phyloP scores from a whole-genome alignment of 1,140 invertebrate genomes.

The Drosophila santomea region DNA sequence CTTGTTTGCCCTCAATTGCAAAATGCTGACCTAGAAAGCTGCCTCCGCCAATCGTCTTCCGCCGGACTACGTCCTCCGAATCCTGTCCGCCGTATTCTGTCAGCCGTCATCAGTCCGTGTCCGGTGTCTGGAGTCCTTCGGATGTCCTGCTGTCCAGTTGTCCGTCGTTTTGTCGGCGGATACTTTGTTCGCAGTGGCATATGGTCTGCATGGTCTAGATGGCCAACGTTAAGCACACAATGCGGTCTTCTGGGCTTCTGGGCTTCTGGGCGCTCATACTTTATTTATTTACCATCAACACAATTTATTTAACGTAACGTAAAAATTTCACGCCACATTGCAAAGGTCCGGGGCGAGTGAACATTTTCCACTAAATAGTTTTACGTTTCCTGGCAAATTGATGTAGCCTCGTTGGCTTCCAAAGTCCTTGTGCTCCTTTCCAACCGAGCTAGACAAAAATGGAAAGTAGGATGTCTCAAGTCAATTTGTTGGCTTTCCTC shows the following conservation, averaged over 20 bases:
- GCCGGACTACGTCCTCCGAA: constrained; percentile 13
- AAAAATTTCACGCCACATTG: constrained; percentile 52
- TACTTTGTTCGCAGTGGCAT: constrained; percentile 12
- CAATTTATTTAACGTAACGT: constrained; percentile 56
- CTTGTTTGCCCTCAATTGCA: constrained; percentile 45
- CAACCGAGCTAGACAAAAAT: not conserved
- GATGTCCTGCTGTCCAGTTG: not conserved
- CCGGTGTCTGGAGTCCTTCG: constrained; percentile 14
- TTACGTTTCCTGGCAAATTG: constrained; percentile 65
- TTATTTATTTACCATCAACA: constrained; percentile 62
- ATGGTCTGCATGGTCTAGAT: constrained; percentile 14
- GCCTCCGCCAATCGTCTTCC: constrained; percentile 35
- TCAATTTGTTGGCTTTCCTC: constrained; percentile 67
- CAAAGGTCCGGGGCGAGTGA: constrained; percentile 16
- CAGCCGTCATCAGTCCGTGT: constrained; percentile 25
- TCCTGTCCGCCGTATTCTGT: constrained; percentile 34
- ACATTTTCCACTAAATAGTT: constrained; percentile 76
- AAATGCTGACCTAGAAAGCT: constrained; percentile 57
- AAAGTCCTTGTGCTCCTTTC: not conserved
- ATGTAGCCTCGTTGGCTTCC: constrained; percentile 30
- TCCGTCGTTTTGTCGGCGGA: not conserved
- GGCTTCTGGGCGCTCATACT: constrained; percentile 42
- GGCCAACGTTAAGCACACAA: constrained; percentile 46
- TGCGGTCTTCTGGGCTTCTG: constrained; percentile 10
- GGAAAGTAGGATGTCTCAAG: constrained; percentile 53